Conservation (phyloP, 2,797 vertebrate genomes). For the Meda fulgida region DNA sequence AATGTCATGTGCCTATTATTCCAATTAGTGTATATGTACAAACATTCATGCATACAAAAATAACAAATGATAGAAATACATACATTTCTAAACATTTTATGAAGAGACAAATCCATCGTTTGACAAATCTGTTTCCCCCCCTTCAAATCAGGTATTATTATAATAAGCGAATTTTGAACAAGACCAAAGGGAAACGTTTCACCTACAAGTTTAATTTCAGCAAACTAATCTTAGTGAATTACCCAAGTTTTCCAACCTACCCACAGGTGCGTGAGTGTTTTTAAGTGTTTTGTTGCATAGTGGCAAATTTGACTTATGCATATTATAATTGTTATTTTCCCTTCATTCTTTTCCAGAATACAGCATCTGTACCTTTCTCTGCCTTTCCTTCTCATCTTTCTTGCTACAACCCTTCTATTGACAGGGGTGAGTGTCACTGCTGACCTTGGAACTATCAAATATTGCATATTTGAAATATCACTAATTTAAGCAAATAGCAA, state of each 20-base stretch:
- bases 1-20: neutral
- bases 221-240: constrained; percentile 81
- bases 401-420: constrained; percentile 21
- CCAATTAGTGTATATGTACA: neutral
- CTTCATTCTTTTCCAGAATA: constrained; percentile 49
- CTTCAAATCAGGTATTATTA: constrained; percentile 79
- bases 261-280: constrained; percentile 67
- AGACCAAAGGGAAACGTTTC: constrained; percentile 84
- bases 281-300: neutral
- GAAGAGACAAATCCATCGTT: constrained; percentile 34
- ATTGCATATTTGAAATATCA: neutral
- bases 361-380: constrained; percentile 59
- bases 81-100: neutral
- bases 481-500: neutral
- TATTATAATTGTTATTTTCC: neutral
- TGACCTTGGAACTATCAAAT: neutral
- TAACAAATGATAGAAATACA: neutral
- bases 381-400: constrained; percentile 57
- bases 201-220: constrained; percentile 86
- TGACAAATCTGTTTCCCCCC: constrained; percentile 38
- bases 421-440: constrained; percentile 26
- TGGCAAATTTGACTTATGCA: neutral
- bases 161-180: constrained; percentile 84
- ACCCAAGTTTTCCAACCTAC: constrained; percentile 65
- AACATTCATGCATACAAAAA: constrained; percentile 31